phyloP scores from a whole-genome alignment of 2,113 vertebrate genomes.

The Otus sunia region DNA sequence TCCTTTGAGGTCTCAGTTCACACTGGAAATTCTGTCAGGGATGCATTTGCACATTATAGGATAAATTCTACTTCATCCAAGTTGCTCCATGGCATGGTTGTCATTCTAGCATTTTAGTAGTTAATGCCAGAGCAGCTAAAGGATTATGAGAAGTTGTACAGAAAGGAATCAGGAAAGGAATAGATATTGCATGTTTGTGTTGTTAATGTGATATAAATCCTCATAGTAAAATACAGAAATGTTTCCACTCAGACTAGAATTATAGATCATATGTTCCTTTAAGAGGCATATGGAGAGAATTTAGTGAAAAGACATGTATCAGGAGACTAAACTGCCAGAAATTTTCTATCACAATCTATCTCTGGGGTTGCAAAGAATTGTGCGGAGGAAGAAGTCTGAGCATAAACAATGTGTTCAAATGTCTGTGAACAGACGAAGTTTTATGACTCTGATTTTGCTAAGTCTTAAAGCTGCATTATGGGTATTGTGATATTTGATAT shows the following conservation, averaged over 20 bases:
- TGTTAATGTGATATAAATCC: slow-evolving; percentile 43
- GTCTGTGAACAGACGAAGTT: neutral
- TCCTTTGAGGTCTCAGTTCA: slow-evolving; percentile 21
- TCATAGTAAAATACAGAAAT: slow-evolving; percentile 18
- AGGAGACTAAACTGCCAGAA: slow-evolving; percentile 10
- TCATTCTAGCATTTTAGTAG: neutral
- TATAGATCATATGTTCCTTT: slow-evolving; percentile 17
- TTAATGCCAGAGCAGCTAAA: neutral
- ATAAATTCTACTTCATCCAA: neutral
- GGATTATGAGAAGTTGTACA: neutral
- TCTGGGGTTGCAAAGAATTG: neutral
- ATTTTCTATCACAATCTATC: slow-evolving; percentile 9
- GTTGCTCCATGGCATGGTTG: neutral
- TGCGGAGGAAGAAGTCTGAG: neutral
- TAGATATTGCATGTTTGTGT: slow-evolving; percentile 14
- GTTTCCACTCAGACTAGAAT: slow-evolving; percentile 7
- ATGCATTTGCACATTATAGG: neutral
- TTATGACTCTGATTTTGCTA: neutral
- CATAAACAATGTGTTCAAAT: neutral
- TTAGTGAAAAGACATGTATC: slow-evolving; percentile 17
- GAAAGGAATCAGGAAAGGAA: neutral
- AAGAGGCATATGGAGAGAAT: neutral
- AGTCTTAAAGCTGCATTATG: neutral
- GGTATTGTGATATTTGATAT: neutral
- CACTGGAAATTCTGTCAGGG: neutral